Base-by-base conservation (phyloP, 2,797 vertebrate species). In the Phataginus tetradactyla region DNA sequence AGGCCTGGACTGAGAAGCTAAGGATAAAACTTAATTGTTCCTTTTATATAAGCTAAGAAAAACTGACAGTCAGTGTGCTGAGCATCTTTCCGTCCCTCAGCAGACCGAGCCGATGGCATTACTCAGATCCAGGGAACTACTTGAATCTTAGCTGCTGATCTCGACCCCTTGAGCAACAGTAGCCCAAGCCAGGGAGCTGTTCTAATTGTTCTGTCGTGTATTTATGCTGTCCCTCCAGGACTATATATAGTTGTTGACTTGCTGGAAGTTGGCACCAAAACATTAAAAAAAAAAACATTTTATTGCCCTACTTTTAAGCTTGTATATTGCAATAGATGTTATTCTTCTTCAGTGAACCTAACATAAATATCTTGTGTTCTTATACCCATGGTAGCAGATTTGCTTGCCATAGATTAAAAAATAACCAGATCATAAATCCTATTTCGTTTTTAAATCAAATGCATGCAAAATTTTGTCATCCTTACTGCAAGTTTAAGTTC, bases 301-400 rank as follows among this genome's bases (percentile, higher is more conserved):
- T 96, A 96, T 98, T 98, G 97, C 92, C 96, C 97, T 95, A 95
- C 80, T 97, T 98, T 98, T 97, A 98, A 98, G 97, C 98, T 97
- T 96, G 87, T 81, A 96, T 94, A 97, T 95, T 98, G 93, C 98
- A 97, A 97, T 94, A 97, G 97, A 95, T 96, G 92, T 98, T n/a
- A 18, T 95, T 96, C 79, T 97, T 97, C 96, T 97, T 97, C 98
- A 95, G 97, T 95, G 97, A 98, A 97, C 97, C 97, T 97, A 98
- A 98, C 91, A 94, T 97, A 97, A 97, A 91, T 95, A 77, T 96
- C 96, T 83, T 95, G 96, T 97, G 84, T 59, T 69, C 97, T 97
- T 87, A 74, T 87, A 72, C 96, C 96, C 96, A 71, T 92, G 91
- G 94, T 97, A 98, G 97, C 96, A 75, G 96, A 98, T 72, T 79